Conservation (phyloP, 2,888 invertebrate species). For the Penaeus monodon region DNA sequence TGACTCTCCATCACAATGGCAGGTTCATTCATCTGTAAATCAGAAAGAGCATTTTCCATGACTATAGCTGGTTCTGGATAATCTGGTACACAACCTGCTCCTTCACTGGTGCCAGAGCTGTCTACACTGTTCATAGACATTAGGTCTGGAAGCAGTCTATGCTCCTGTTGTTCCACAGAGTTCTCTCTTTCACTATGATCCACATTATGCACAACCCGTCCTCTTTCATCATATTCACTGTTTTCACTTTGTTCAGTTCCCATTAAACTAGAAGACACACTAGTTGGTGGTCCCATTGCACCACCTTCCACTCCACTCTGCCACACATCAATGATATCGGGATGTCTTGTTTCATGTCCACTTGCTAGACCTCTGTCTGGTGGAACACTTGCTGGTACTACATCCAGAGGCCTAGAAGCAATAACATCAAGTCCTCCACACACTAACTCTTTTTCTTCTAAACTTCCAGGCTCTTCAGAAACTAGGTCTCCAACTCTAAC, state of each 20-base stretch:
- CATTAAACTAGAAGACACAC: background rate
- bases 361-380: slow-evolving; percentile 42
- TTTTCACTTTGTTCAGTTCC: slow-evolving; percentile 24
- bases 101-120: slow-evolving; percentile 4
- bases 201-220: background rate
- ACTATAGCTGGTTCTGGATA: slow-evolving; percentile 62
- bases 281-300: slow-evolving; percentile 9
- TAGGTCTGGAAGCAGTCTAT: slow-evolving; percentile 57
- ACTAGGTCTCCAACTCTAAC: slow-evolving; percentile 2
- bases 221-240: background rate
- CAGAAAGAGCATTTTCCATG: slow-evolving; percentile 57
- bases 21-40: slow-evolving; percentile 44
- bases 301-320: slow-evolving; percentile 42
- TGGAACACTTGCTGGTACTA: slow-evolving; percentile 49
- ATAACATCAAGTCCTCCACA: slow-evolving; percentile 39
- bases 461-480: slow-evolving; percentile 17
- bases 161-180: slow-evolving; percentile 4
- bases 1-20: slow-evolving; percentile 64
- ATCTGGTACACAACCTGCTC: slow-evolving; percentile 26
- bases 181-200: background rate
- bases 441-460: background rate
- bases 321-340: slow-evolving; percentile 63
- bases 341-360: slow-evolving; percentile 55
- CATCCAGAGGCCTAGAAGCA: slow-evolving; percentile 47
- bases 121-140: slow-evolving; percentile 57